Percentiles rank a stretch among this genome's conserved stretches.
These are phyloP conservation scores for Corydoras sp. DNA, from an alignment of 2,113 vertebrate genomes.

Conservation along the genomic window DNA sequence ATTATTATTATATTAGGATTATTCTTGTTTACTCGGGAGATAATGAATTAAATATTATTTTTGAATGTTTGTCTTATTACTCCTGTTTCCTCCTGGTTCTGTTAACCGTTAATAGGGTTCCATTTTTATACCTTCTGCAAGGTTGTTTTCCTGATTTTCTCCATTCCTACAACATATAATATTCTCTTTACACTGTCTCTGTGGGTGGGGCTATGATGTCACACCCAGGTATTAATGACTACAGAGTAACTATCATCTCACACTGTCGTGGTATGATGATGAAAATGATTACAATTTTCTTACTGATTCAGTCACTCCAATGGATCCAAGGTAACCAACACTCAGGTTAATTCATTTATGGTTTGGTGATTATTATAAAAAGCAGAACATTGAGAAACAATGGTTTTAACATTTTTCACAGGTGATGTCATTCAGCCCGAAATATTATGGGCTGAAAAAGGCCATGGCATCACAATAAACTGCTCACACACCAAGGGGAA, in stretches of 20 bases:
- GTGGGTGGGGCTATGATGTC: constrained; percentile 7
- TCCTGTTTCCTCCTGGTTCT: too few species aligned
- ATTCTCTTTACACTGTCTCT: not conserved
- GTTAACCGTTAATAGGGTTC: too few species aligned
- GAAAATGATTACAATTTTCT: constrained; percentile 23
- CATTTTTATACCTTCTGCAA: too few species aligned
- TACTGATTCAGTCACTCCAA: constrained; percentile 9
- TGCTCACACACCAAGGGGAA: constrained; percentile 36
- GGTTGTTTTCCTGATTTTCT: too few species aligned
- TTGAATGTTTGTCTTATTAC: too few species aligned
- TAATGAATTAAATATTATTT: too few species aligned
- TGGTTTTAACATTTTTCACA: not conserved
- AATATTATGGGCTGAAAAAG: not conserved
- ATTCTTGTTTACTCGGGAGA: too few species aligned
- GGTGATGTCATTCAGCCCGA: constrained; percentile 35
- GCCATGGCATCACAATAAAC: not conserved
- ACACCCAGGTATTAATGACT: not conserved
- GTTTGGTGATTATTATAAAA: not conserved
- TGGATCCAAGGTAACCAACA: constrained; percentile 20
- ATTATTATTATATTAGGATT: too few species aligned
- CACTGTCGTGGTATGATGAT: not conserved
- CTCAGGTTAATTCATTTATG: not conserved
- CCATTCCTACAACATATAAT: not conserved
- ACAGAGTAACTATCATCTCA: not conserved
- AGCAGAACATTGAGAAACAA: not conserved